Conservation (phyloP, 2,113 vertebrate genomes). For the Cephalopholis sonnerati region DNA sequence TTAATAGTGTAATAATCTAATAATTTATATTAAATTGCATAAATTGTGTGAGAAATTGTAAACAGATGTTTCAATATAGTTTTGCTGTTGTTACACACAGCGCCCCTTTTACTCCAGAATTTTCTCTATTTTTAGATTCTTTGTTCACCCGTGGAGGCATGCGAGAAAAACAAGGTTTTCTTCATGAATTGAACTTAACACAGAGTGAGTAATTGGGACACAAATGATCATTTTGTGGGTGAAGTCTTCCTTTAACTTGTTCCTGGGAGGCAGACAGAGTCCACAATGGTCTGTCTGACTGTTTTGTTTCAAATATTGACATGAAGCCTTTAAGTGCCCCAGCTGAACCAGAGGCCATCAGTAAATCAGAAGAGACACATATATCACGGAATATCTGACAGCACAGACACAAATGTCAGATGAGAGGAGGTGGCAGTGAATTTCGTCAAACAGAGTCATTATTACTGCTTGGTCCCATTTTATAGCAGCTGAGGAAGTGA, state of each 20-base stretch:
- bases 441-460: slow-evolving; percentile 36
- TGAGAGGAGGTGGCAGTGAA: slow-evolving; percentile 26
- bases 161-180: too few relatives aligned
- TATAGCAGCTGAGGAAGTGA: slow-evolving; percentile 1
- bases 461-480: slow-evolving; percentile 18
- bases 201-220: too few relatives aligned
- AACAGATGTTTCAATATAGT: too few relatives aligned
- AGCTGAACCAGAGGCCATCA: slow-evolving; percentile 28
- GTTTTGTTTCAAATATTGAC: slow-evolving; percentile 39
- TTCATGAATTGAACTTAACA: too few relatives aligned
- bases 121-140: too few relatives aligned
- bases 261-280: slow-evolving; percentile 4
- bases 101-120: too few relatives aligned
- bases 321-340: slow-evolving; percentile 30
- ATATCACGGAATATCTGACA: slow-evolving; percentile 37
- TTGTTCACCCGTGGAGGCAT: too few relatives aligned
- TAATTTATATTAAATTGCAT: too few relatives aligned
- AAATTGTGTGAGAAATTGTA: too few relatives aligned
- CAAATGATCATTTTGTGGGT: too few relatives aligned
- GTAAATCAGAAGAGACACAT: slow-evolving; percentile 24
- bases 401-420: slow-evolving; percentile 44
- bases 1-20: too few relatives aligned
- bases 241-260: not conserved
- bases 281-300: not conserved
- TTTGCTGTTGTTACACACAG: too few relatives aligned